Base-by-base conservation (phyloP, 1,140 invertebrate species). In the Tribolium madens region DNA sequence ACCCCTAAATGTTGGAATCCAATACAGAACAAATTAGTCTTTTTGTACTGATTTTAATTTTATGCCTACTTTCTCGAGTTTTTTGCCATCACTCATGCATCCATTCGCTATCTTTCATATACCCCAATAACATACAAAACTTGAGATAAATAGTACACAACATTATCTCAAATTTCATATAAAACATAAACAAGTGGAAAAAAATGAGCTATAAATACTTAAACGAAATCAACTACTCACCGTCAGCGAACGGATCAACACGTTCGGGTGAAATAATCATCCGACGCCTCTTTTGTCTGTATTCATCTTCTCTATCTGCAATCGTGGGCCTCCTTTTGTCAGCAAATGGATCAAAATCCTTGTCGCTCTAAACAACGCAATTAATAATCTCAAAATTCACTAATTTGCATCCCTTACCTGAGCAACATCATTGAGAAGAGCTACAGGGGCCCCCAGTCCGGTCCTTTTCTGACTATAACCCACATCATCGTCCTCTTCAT, bases 191-290 rank as follows among this genome's bases (percentile, higher is more conserved):
- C 64, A 76, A 52, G 13, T 52, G n/a, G 36, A 64, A 64, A 64
- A n/a, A 26, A 64, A n/a, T 3, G 57, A 31, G 31, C 12, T 33
- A 31, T 33, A 64, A 33, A 33, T 12, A 7, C 10, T n/a, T 36
- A 1, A 3, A 64, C 12, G 17, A 26, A 21, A 18, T 57, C 31
- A 5, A 64, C 6, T 83, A 92, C 92, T 87, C 90, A 98, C 97
- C 97, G 89, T 98, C 96, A 82, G 96, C 96, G 90, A 99, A 99
- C 14, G 97, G 96, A 92, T 99, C 98, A 76, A 93, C 92, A 82
- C 96, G 90, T 84, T 98, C 97, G 3, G 98, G 98, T 0, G 98
- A 99, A 79, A 99, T 97, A 60, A 98, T 96, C 89, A 95, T 92
- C 84, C 93, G 90, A 57, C 95, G 90, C 72, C 95, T 90, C 82